Base-by-base conservation (phyloP, 1,140 invertebrate species). In the Trinorchestia longiramus region DNA sequence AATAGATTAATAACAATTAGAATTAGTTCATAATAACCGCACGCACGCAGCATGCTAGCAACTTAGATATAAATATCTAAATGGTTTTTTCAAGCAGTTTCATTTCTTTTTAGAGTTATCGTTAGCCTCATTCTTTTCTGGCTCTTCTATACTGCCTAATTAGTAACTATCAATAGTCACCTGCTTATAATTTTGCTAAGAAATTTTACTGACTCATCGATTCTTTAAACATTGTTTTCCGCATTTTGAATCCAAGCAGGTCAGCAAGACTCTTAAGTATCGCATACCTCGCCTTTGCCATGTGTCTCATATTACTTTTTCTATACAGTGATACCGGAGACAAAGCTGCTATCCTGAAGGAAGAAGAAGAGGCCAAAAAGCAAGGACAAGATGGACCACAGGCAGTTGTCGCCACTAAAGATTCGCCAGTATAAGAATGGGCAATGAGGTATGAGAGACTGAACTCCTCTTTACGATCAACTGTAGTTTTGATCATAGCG, bases 311-410 rank as follows among this genome's bases (percentile, higher is more conserved):
- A 90, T 28, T 42, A 90, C 43, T 4, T 90, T 94, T 94, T 94
- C 19, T 4, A 43, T 44, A 43, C 92, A 94, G 92, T 94, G 92
- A 94, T 36, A 94, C 92, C 43, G 92, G 92, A 94, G 92, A 94
- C 92, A 94, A 94, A 40, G 92, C 92, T 40, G 92, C 92, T 47
- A 94, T 94, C 41, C 44, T 94, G 43, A 94, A 94, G 36, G 92
- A 94, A 47, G 92, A 94, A 43, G 92, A 94, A 94, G 92, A 94
- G 43, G 92, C 92, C 36, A 94, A 94, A 43, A 94, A 45, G 40
- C 92, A 94, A 94, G 92, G 92, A 8, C 92, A 94, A 47, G 92
- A 94, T 47, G 92, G 92, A 45, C 92, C 92, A n/a, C 92, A 94
- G 40, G 92, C 44, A 23, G 90, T 92, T 47, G 92, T 94, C 40